phyloP scores from a whole-genome alignment of 2,113 vertebrate genomes.

The Pangasianodon gigas region DNA sequence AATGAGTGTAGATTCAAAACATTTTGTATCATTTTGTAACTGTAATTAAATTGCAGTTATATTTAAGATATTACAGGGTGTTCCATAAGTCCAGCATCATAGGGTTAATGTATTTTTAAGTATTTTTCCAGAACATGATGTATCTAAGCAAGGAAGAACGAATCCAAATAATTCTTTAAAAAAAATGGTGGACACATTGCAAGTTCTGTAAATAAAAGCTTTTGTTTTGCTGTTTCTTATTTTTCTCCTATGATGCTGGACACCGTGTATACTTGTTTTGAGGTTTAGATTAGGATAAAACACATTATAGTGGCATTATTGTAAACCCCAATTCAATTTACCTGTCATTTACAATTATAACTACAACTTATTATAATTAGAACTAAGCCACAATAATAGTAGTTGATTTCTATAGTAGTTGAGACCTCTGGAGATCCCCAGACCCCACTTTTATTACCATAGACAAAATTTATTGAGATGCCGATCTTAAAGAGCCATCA shows the following conservation, averaged over 20 bases:
- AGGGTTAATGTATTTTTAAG: neutral
- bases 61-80: neutral
- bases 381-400: neutral
- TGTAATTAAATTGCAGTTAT: neutral
- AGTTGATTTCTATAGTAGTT: neutral
- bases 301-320: neutral
- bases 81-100: neutral
- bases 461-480: neutral
- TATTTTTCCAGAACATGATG: neutral
- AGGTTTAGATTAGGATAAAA: neutral
- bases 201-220: neutral
- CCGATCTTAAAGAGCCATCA: neutral
- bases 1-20: neutral
- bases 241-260: neutral
- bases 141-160: neutral
- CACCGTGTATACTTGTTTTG: neutral
- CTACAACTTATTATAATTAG: neutral
- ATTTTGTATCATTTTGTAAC: neutral
- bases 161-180: neutral
- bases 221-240: neutral
- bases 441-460: neutral
- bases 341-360: neutral
- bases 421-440: neutral
- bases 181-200: neutral
- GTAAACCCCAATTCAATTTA: neutral